Evolutionary conservation across 2,888 invertebrate genomes (phyloP).

Genomic region (Leistus spinibarbis): DNA sequence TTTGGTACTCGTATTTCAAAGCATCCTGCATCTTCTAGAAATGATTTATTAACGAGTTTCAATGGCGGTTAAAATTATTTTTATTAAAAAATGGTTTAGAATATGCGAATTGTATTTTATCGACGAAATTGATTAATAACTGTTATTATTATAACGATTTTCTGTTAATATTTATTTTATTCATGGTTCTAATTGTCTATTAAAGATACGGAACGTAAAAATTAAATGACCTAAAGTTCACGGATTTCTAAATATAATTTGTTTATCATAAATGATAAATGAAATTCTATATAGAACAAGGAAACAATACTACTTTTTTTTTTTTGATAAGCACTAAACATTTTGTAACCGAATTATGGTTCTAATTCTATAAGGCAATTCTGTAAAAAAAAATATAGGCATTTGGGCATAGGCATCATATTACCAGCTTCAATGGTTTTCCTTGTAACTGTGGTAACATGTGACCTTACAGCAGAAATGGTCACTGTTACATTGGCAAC

Average conservation of each 20-base stretch:
- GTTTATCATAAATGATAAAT: background rate
- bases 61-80: no score
- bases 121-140: no score
- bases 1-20: conserved; percentile 50
- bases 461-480: conserved; percentile 46
- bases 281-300: background rate
- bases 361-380: no score
- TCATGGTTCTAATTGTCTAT: no score
- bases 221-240: conserved; percentile 23
- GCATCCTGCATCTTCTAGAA: conserved; percentile 51
- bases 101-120: no score
- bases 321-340: no score
- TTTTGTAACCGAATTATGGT: no score
- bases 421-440: conserved; percentile 51
- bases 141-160: no score
- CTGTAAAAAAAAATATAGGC: no score
- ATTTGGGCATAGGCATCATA: background rate
- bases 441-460: conserved; percentile 42
- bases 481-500: conserved; percentile 51
- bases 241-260: conserved; percentile 12
- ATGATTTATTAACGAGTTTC: background rate
- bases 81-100: no score
- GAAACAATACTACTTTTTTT: background rate
- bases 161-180: no score
- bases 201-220: conserved; percentile 29